Evolutionary conservation across 2,888 invertebrate genomes (phyloP).

Genomic region (Eilema depressum): DNA sequence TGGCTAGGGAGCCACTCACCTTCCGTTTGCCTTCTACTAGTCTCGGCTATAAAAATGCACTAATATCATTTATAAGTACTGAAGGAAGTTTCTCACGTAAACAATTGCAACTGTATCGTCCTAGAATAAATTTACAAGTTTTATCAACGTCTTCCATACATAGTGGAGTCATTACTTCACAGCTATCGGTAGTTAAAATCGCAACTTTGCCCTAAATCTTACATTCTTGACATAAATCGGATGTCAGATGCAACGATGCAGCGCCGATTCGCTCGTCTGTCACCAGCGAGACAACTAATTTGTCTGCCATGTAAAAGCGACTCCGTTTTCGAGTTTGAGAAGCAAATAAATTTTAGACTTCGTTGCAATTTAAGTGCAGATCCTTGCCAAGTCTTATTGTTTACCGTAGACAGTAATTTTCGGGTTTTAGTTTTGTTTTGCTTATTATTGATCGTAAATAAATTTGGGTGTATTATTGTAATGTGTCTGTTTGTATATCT

Average conservation of each 20-base stretch:
- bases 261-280: conserved; percentile 69
- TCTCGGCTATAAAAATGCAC: background rate
- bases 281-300: conserved; percentile 77
- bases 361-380: conserved; percentile 40
- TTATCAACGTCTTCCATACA: conserved; percentile 25
- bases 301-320: conserved; percentile 71
- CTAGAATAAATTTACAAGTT: conserved; percentile 14
- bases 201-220: conserved; percentile 57
- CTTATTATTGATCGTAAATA: background rate
- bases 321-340: conserved; percentile 62
- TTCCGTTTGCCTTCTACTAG: no score
- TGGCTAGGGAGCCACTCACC: no score
- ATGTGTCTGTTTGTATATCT: no score
- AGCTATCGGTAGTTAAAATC: conserved; percentile 55
- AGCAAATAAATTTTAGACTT: conserved; percentile 62
- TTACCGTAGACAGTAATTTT: conserved; percentile 26
- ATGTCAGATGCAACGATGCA: conserved; percentile 61
- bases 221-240: conserved; percentile 63
- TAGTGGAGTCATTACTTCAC: conserved; percentile 24
- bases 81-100: background rate
- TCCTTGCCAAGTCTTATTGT: conserved; percentile 46
- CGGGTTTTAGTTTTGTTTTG: background rate
- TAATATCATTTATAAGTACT: background rate
- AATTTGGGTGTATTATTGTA: no score
- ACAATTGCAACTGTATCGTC: background rate